phyloP scores from a whole-genome alignment of 2,888 invertebrate species.

The Chrysina gloriosa region DNA sequence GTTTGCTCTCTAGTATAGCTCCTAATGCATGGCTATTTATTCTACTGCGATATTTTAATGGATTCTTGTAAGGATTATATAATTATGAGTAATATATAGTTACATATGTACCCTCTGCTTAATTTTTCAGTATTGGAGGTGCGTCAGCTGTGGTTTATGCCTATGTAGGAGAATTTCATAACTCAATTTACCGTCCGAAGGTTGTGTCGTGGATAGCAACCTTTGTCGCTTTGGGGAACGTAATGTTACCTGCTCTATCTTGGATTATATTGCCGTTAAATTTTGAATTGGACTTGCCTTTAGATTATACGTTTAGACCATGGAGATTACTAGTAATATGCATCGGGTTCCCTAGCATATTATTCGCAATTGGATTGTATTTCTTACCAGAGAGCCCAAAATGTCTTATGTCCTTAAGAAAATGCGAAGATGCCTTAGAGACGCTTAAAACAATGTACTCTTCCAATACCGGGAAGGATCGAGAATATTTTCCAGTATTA shows the following conservation, averaged over 20 bases:
- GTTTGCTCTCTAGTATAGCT: constrained; percentile 67
- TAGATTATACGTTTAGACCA: constrained; percentile 60
- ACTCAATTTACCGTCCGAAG: constrained; percentile 64
- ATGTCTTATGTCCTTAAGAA: constrained; percentile 59
- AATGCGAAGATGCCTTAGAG: constrained; percentile 57
- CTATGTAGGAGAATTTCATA: constrained; percentile 68
- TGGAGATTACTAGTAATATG: constrained; percentile 62
- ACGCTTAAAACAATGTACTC: constrained; percentile 59
- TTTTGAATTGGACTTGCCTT: constrained; percentile 61
- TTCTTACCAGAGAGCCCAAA: constrained; percentile 64
- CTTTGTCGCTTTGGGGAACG: constrained; percentile 62
- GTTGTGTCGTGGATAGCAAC: constrained; percentile 62
- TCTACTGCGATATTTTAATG: constrained; percentile 67
- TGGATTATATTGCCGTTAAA: constrained; percentile 60
- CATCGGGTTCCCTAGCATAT: constrained; percentile 60
- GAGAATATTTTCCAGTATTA: constrained; percentile 58
- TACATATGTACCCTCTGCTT: not conserved
- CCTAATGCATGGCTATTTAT: constrained; percentile 68
- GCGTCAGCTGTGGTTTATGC: constrained; percentile 68
- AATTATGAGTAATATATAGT: not conserved
- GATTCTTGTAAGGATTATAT: constrained; percentile 65
- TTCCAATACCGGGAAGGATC: constrained; percentile 57
- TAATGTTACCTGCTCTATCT: constrained; percentile 61
- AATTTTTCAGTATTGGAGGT: constrained; percentile 62
- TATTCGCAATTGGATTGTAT: constrained; percentile 55